phyloP scores from a whole-genome alignment of 1,140 invertebrate genomes.

The Papilio dardanus region DNA sequence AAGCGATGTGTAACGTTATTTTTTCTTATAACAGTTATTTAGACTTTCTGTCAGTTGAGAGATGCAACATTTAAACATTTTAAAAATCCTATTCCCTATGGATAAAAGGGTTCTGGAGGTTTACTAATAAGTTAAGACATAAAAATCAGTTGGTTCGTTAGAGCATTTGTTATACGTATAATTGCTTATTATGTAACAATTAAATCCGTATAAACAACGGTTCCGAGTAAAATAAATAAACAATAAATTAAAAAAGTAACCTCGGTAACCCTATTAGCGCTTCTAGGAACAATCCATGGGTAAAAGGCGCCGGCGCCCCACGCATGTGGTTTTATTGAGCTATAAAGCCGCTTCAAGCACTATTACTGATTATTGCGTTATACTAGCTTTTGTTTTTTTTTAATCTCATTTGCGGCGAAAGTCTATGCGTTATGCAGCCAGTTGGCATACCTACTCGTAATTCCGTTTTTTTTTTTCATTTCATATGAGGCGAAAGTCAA shows the following conservation, averaged over 20 bases:
- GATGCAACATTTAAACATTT: no score
- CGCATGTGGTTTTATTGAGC: slow-evolving; percentile 51
- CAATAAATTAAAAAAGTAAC: slow-evolving; percentile 52
- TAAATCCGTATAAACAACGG: slow-evolving; percentile 43
- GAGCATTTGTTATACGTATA: slow-evolving; percentile 21
- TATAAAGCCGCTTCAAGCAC: slow-evolving; percentile 55
- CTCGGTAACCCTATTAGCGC: slow-evolving; percentile 52
- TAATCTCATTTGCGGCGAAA: slow-evolving; percentile 19
- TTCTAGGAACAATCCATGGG: slow-evolving; percentile 57
- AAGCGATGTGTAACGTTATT: no score
- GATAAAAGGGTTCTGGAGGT: no score
- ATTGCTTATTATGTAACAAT: slow-evolving; percentile 37
- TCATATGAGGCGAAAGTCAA: no score
- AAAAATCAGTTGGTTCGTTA: slow-evolving; percentile 22
- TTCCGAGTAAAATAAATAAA: slow-evolving; percentile 65
- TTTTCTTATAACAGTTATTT: no score
- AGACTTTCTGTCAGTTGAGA: no score
- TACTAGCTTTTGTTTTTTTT: slow-evolving; percentile 42
- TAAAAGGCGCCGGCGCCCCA: slow-evolving; percentile 45
- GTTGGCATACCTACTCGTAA: neutral
- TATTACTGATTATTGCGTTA: slow-evolving; percentile 59
- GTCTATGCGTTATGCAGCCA: neutral
- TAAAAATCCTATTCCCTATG: no score
- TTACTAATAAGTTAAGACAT: neutral
- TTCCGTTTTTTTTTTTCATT: neutral